Evolutionary conservation across 2,797 vertebrate genomes (phyloP).

Genomic region (Paramormyrops hopkinsi): DNA sequence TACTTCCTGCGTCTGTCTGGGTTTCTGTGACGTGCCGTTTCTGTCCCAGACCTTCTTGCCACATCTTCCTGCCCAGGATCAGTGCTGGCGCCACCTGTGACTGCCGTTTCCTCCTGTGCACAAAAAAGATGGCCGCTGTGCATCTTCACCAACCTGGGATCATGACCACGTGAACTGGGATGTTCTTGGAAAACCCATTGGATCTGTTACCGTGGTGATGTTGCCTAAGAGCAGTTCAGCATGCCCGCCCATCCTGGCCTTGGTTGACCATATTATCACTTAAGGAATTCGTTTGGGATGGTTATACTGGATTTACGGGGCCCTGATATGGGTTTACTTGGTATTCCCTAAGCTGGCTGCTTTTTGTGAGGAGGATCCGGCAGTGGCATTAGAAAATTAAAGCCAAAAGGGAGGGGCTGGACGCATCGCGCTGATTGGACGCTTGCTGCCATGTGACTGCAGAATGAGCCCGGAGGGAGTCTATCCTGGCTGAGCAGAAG

Average conservation of each 20-base stretch:
- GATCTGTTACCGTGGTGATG: background rate
- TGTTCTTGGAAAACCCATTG: background rate
- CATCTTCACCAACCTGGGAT: background rate
- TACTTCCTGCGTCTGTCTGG: slow-evolving; percentile 16
- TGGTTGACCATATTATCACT: background rate
- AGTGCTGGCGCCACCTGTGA: background rate
- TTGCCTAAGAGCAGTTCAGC: no score
- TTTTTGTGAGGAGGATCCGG: background rate
- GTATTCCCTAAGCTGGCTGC: background rate
- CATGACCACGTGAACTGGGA: background rate
- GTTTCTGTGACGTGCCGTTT: slow-evolving; percentile 25
- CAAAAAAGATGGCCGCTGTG: background rate
- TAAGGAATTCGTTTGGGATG: background rate
- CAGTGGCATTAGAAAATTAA: background rate
- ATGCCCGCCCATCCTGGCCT: background rate
- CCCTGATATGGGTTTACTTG: background rate
- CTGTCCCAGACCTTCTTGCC: slow-evolving; percentile 15
- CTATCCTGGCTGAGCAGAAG: background rate
- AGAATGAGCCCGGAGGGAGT: background rate
- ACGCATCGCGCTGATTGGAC: background rate
- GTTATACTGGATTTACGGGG: background rate
- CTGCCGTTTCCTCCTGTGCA: background rate
- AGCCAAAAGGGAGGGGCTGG: background rate
- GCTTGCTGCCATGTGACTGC: background rate
- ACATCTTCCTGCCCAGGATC: background rate